A percentile compares a stretch with the other conserved stretches of the same genome.
Evolutionary conservation across 37 sponge, comb jelly and placozoan genomes (phyloP).

Genomic region (Amphimedon queenslandica): DNA sequence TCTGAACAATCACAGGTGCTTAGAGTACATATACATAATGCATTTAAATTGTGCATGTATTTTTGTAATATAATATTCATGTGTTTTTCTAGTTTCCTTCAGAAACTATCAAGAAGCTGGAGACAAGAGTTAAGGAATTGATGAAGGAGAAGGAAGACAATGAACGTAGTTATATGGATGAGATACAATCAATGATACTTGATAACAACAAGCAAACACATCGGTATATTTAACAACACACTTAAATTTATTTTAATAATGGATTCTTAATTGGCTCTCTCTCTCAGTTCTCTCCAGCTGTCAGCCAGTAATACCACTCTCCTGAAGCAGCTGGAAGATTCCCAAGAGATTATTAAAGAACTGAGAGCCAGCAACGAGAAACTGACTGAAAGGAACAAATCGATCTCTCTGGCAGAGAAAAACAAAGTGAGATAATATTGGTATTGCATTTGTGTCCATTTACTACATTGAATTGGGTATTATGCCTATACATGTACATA

Average conservation of each 20-base stretch:
- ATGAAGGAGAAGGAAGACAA: not conserved
- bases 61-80: not conserved
- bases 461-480: too few species aligned
- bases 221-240: not conserved
- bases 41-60: not conserved
- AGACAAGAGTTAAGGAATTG: not conserved
- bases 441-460: too few species aligned
- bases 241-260: not conserved
- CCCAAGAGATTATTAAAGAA: not conserved
- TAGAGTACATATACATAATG: not conserved
- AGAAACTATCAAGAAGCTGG: not conserved
- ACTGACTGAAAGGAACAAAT: not conserved
- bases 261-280: not conserved
- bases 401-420: too few species aligned
- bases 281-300: slow-evolving; percentile 29
- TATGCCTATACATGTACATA: too few species aligned
- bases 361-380: not conserved
- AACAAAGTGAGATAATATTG: too few species aligned
- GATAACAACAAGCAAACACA: not conserved
- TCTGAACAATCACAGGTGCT: too few species aligned
- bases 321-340: slow-evolving; percentile 43
- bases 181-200: not conserved
- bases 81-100: not conserved
- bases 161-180: not conserved
- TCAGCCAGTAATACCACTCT: slow-evolving; percentile 30